Conservation (phyloP, 2,797 vertebrate genomes). For the Syncerus caffer region DNA sequence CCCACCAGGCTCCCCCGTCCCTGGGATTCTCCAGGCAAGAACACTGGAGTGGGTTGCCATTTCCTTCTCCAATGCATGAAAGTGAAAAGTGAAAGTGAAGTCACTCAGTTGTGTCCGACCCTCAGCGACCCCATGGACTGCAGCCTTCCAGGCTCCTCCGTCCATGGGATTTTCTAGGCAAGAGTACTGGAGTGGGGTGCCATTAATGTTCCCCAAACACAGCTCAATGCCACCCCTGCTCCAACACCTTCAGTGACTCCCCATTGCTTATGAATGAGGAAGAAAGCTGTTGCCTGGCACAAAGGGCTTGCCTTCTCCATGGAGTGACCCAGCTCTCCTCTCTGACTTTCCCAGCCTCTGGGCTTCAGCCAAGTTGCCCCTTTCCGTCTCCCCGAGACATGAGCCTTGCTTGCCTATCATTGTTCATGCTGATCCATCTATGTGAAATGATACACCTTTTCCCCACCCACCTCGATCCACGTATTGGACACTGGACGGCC, state of each 20-base stretch:
- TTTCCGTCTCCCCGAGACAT: not conserved
- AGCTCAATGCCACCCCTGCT: not conserved
- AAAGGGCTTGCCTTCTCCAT: not conserved
- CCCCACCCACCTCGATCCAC: fast-evolving
- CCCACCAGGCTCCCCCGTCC: too few relatives aligned
- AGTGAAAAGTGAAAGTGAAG: too few relatives aligned
- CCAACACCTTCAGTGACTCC: not conserved
- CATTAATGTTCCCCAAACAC: not conserved
- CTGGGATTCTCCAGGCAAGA: too few relatives aligned
- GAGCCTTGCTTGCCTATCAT: not conserved
- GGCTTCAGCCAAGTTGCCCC: not conserved
- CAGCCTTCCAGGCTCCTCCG: too few relatives aligned
- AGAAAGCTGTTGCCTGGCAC: not conserved
- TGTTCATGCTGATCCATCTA: not conserved
- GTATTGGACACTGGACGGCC: not conserved
- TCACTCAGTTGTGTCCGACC: too few relatives aligned
- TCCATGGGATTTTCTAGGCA: too few relatives aligned
- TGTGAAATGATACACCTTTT: not conserved
- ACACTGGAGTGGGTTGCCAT: too few relatives aligned
- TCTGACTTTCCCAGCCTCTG: not conserved
- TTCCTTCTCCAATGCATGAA: too few relatives aligned
- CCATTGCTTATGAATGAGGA: not conserved
- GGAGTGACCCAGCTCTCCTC: not conserved
- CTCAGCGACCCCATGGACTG: too few relatives aligned
- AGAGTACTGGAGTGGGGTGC: too few relatives aligned